These are phyloP conservation scores for Hydroisotoma schaefferi DNA, from an alignment of 2,888 invertebrate genomes.

Conservation along the genomic window DNA sequence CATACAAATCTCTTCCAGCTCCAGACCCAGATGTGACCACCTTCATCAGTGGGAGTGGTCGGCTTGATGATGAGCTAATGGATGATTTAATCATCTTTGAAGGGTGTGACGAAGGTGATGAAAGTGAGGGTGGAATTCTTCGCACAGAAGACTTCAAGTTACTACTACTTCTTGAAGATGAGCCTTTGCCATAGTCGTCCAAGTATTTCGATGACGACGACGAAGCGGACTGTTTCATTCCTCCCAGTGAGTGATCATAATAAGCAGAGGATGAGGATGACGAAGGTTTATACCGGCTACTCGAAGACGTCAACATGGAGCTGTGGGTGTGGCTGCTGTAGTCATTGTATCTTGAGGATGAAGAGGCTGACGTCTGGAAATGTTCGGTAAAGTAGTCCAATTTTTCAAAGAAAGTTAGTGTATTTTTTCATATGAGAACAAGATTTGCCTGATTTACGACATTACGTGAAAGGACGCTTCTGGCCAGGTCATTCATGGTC, in stretches of 20 bases:
- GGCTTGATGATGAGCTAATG: conserved; percentile 25
- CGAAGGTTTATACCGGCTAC: conserved; percentile 31
- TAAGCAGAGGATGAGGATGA: conserved; percentile 29
- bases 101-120: conserved; percentile 30
- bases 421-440: no score
- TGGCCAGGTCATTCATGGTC: no score
- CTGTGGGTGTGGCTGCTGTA: conserved; percentile 21
- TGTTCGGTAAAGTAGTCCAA: conserved; percentile 40
- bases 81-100: conserved; percentile 8
- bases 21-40: conserved; percentile 30
- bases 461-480: no score
- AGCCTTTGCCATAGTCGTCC: conserved; percentile 31
- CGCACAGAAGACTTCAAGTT: conserved; percentile 39
- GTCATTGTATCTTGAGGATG: conserved; percentile 30
- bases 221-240: conserved; percentile 31
- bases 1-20: conserved; percentile 46
- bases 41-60: conserved; percentile 39
- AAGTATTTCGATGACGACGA: conserved; percentile 33
- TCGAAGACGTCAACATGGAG: neutral
- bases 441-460: no score
- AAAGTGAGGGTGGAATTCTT: conserved; percentile 47
- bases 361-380: conserved; percentile 43
- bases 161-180: conserved; percentile 21
- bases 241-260: conserved; percentile 25
- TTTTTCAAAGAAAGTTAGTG: no score